Conservation (phyloP, 2,797 vertebrate genomes). For the Pogoniulus pusillus region DNA sequence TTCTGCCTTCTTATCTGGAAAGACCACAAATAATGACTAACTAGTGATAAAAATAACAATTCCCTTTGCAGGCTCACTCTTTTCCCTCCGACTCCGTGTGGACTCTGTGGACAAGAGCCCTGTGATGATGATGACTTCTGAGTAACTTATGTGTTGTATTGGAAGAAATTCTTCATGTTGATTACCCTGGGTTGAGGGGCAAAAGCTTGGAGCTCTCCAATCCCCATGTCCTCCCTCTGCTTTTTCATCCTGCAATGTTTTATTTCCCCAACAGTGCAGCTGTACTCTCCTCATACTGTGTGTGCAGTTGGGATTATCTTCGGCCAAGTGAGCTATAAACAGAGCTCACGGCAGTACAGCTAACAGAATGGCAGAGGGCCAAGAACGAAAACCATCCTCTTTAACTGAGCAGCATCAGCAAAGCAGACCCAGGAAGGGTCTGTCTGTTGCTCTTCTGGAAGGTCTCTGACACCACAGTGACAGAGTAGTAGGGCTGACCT, state of each 20-base stretch:
- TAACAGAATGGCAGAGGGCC: background rate
- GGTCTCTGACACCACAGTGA: background rate
- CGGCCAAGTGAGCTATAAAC: background rate
- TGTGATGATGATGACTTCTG: constrained; percentile 28
- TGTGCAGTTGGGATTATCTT: constrained; percentile 59
- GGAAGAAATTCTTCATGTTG: constrained; percentile 54
- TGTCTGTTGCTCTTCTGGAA: background rate
- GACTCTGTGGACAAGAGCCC: background rate
- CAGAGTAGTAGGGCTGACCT: background rate
- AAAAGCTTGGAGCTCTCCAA: constrained; percentile 2
- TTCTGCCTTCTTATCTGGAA: constrained; percentile 46
- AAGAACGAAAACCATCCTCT: constrained; percentile 11
- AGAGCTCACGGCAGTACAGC: no score
- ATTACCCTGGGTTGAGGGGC: constrained; percentile 27
- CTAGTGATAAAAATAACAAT: constrained; percentile 6
- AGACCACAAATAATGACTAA: constrained; percentile 36
- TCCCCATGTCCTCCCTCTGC: background rate
- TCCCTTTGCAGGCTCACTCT: background rate
- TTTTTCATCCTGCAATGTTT: constrained; percentile 51
- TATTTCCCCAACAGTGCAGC: constrained; percentile 56
- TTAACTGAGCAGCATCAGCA: background rate
- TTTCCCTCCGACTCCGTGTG: background rate
- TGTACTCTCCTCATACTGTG: constrained; percentile 35
- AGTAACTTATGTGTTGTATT: constrained; percentile 23
- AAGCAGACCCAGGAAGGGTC: background rate